These are phyloP conservation scores for Tragopan temminckii DNA, from an alignment of 2,797 vertebrate genomes.

Conservation along the genomic window DNA sequence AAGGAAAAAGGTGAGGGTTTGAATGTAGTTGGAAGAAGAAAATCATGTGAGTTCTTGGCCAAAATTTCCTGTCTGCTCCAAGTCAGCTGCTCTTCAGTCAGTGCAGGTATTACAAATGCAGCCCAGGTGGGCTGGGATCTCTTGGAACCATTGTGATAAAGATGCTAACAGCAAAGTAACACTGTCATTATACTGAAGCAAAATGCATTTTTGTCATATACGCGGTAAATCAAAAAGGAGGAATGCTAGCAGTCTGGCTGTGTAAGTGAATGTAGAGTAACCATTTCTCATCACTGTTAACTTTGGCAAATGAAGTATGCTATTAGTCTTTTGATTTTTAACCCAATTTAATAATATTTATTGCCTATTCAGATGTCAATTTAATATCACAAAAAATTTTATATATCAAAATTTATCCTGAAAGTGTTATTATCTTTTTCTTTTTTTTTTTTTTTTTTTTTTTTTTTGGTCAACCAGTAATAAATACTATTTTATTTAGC, in stretches of 20 bases:
- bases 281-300: neutral
- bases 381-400: neutral
- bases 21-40: neutral
- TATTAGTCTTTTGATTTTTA: neutral
- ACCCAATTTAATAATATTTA: neutral
- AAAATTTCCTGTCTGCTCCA: neutral
- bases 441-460: no score
- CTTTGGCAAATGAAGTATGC: neutral
- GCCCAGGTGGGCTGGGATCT: rapidly evolving
- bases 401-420: neutral
- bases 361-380: neutral
- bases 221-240: neutral
- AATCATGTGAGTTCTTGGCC: neutral
- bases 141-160: rapidly evolving
- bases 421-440: neutral
- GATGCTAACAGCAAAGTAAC: neutral
- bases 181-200: neutral
- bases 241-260: neutral
- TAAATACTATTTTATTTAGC: slow-evolving; percentile 80
- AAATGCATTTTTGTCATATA: neutral
- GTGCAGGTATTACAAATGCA: neutral
- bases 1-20: neutral
- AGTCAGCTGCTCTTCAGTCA: neutral
- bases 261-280: neutral
- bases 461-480: neutral